Conservation (phyloP, 2,113 vertebrate species). For the Ailuropoda melanoleuca region DNA sequence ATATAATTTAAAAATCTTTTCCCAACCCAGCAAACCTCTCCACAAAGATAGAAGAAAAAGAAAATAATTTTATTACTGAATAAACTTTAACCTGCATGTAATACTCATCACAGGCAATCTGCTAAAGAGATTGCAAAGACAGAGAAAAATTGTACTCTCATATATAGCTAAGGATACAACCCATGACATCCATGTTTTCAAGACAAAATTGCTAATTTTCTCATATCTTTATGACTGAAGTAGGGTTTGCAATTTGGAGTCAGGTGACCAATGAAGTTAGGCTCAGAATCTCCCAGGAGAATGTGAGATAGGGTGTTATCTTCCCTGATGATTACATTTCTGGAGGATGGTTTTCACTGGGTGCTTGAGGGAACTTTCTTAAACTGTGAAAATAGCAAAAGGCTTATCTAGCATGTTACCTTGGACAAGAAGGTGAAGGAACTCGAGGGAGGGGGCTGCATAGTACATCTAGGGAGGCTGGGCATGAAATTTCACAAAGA, state of each 20-base stretch:
- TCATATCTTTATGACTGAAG: background rate
- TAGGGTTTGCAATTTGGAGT: background rate
- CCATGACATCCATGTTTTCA: background rate
- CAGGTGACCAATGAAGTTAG: background rate
- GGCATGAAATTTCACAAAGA: background rate
- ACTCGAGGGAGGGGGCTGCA: background rate
- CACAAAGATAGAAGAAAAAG: background rate
- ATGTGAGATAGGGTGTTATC: background rate
- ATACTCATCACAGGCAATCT: background rate
- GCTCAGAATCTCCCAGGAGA: background rate
- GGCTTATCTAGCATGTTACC: background rate
- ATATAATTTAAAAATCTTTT: slow-evolving; percentile 5
- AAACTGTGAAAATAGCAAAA: background rate
- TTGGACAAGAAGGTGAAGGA: background rate
- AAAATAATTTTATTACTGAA: background rate
- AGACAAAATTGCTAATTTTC: background rate
- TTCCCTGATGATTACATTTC: background rate
- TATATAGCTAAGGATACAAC: background rate
- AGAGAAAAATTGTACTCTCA: background rate
- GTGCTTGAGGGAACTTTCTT: background rate
- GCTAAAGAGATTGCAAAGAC: background rate
- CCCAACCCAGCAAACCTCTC: background rate
- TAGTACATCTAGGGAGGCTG: background rate
- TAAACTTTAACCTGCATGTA: background rate
- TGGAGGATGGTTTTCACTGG: background rate